Conservation (phyloP, 2,888 invertebrate species). For the Xestoiulus laeticollis region DNA sequence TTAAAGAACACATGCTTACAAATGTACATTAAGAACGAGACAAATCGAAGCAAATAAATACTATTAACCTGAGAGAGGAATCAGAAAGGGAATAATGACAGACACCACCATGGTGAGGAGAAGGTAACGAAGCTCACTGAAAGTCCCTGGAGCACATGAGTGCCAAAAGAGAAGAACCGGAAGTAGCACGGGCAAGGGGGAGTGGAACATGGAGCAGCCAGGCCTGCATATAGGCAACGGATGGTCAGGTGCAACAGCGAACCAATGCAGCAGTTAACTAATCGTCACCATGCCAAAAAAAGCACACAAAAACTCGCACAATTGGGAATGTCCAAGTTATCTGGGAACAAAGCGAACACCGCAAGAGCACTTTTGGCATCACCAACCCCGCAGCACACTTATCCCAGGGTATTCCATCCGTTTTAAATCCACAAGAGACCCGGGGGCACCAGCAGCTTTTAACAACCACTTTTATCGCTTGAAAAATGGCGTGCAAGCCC, state of each 20-base stretch:
- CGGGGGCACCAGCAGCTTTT: not conserved
- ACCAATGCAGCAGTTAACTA: not conserved
- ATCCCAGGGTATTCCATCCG: constrained; percentile 28
- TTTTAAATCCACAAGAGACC: not conserved
- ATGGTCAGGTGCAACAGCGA: constrained; percentile 3
- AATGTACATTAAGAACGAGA: not conserved
- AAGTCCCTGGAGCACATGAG: not conserved
- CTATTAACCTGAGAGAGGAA: constrained; percentile 16
- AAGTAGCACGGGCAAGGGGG: not conserved
- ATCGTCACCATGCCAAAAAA: not conserved
- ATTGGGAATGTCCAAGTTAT: not conserved
- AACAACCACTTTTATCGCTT: not conserved
- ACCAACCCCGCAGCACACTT: not conserved
- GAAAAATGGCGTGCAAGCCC: not conserved
- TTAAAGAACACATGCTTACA: not conserved
- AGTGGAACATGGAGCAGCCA: not conserved
- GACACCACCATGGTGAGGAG: constrained; percentile 14
- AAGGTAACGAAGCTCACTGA: constrained; percentile 1
- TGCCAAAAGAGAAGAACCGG: constrained; percentile 9
- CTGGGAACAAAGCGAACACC: not conserved
- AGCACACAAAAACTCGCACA: not conserved
- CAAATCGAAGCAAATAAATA: not conserved
- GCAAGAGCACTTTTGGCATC: not conserved
- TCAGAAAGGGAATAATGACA: constrained; percentile 18
- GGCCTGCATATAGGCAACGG: not conserved